Percentiles rank a stretch among this genome's conserved stretches.
These are phyloP conservation scores for Rana temporaria DNA, from an alignment of 2,113 vertebrate species.

Conservation along the genomic window DNA sequence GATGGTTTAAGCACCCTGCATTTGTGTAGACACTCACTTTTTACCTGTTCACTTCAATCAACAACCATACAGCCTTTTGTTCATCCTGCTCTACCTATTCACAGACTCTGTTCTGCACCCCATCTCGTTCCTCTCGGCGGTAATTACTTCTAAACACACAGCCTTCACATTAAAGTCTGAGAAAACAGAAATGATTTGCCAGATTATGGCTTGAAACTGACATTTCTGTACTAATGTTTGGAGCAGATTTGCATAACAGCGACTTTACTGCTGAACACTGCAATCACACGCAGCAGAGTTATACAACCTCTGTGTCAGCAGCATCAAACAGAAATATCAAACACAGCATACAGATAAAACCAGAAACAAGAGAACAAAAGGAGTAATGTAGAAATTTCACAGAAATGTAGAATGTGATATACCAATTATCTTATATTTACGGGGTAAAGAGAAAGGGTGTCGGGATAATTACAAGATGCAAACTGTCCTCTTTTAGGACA, in stretches of 20 bases:
- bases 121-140: constrained; percentile 37
- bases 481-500: too few species aligned
- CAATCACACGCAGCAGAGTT: constrained; percentile 41
- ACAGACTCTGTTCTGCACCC: constrained; percentile 2
- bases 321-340: constrained; percentile 30
- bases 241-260: constrained; percentile 49
- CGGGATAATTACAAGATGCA: too few species aligned
- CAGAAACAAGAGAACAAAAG: not conserved
- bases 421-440: too few species aligned
- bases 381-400: too few species aligned
- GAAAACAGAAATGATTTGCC: constrained; percentile 52
- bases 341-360: constrained; percentile 1
- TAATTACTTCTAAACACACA: constrained; percentile 43
- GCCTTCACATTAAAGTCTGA: constrained; percentile 44
- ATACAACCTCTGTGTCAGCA: constrained; percentile 29
- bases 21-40: too few species aligned
- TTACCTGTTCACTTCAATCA: too few species aligned
- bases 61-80: not conserved
- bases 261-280: constrained; percentile 24
- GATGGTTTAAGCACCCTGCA: too few species aligned
- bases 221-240: constrained; percentile 39
- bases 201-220: constrained; percentile 41
- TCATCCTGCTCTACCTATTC: constrained; percentile 15
- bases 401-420: too few species aligned
- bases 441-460: too few species aligned